Evolutionary conservation across 2,113 vertebrate genomes (phyloP).

Genomic region (Grammomys dolichurus): DNA sequence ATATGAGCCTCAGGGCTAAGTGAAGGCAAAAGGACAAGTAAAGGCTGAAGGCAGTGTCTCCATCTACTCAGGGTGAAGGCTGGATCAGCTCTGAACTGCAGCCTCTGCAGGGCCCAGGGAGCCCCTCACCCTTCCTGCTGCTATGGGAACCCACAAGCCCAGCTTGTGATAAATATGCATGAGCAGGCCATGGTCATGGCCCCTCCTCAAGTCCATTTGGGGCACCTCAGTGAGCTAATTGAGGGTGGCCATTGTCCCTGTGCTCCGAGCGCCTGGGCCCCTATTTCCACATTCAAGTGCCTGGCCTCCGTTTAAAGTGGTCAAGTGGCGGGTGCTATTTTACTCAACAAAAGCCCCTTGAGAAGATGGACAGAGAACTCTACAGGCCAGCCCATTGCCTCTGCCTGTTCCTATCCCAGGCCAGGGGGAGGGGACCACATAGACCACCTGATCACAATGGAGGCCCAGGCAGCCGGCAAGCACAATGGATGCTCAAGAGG

Average conservation of each 20-base stretch:
- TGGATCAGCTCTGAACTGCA: slow-evolving; percentile 80
- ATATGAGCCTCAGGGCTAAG: not conserved
- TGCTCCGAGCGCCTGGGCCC: slow-evolving; percentile 84
- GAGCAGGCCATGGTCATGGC: slow-evolving; percentile 83
- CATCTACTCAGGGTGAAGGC: not conserved
- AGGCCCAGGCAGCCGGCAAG: slow-evolving; percentile 75
- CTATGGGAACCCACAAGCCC: slow-evolving; percentile 84
- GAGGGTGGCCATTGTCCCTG: slow-evolving; percentile 88
- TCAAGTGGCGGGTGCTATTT: slow-evolving; percentile 90
- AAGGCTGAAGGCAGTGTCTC: not conserved
- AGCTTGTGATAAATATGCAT: slow-evolving; percentile 87
- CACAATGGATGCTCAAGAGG: slow-evolving; percentile 78
- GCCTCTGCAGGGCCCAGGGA: slow-evolving; percentile 65
- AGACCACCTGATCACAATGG: slow-evolving; percentile 88
- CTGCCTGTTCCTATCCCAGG: slow-evolving; percentile 85
- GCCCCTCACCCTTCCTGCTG: slow-evolving; percentile 68
- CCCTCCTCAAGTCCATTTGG: slow-evolving; percentile 86
- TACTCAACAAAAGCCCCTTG: slow-evolving; percentile 88
- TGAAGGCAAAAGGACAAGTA: not conserved
- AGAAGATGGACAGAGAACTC: slow-evolving; percentile 88
- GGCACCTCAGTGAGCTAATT: slow-evolving; percentile 90
- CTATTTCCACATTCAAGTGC: slow-evolving; percentile 89
- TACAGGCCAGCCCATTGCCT: slow-evolving; percentile 87
- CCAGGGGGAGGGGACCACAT: slow-evolving; percentile 52
- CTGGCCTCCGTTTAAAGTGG: slow-evolving; percentile 89